These are phyloP conservation scores for Parazoanthus darwini DNA, from an alignment of 92 coral and sea anemone genomes.

Conservation along the genomic window DNA sequence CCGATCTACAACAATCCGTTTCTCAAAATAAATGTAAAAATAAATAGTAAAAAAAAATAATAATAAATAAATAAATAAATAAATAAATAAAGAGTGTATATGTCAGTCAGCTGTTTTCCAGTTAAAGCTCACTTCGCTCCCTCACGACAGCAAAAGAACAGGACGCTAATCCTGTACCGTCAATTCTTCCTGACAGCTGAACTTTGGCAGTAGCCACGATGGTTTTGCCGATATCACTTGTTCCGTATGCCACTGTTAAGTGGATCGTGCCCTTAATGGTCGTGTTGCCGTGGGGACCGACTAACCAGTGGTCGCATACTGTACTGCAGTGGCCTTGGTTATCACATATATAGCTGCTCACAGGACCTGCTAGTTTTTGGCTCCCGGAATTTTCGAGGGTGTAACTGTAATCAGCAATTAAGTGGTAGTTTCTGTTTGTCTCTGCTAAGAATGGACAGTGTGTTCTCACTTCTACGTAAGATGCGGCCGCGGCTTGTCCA, in stretches of 20 bases:
- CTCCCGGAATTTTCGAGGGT: neutral
- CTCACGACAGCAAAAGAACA: neutral
- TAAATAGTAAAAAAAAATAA: no score
- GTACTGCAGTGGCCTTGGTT: neutral
- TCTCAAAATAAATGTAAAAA: no score
- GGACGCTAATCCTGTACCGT: neutral
- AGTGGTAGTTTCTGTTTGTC: neutral
- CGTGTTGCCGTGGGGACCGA: neutral
- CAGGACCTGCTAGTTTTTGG: neutral
- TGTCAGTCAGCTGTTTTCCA: neutral
- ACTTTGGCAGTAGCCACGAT: neutral
- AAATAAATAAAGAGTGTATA: no score
- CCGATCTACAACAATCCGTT: no score
- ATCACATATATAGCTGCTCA: neutral
- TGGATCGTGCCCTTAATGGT: neutral
- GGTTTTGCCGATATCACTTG: conserved; percentile 7
- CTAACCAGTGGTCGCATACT: neutral
- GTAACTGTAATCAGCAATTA: neutral
- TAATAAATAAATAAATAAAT: no score
- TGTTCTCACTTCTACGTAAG: neutral
- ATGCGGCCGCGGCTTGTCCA: neutral
- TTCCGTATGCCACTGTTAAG: neutral
- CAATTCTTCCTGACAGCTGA: neutral
- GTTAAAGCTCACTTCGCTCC: neutral
- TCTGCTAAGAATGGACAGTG: neutral